phyloP scores from a whole-genome alignment of 2,888 invertebrate genomes.

The Allygus modestus region DNA sequence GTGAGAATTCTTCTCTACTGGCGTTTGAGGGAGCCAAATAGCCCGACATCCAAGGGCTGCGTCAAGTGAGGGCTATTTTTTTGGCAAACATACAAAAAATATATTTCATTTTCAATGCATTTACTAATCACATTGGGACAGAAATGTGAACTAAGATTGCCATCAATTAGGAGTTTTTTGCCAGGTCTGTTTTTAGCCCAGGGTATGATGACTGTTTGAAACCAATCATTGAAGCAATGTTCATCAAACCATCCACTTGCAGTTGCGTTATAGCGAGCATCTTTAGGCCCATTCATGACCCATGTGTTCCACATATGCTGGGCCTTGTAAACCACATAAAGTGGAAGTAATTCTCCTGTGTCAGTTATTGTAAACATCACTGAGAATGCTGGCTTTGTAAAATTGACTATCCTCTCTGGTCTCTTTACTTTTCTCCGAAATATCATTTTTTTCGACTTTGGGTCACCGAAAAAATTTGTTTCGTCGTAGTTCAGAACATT shows the following conservation, averaged over 20 bases:
- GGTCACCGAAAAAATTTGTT: slow-evolving; percentile 4
- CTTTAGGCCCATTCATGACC: slow-evolving; percentile 61
- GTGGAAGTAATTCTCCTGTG: slow-evolving; percentile 64
- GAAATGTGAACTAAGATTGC: slow-evolving; percentile 6
- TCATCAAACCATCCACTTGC: slow-evolving; percentile 72
- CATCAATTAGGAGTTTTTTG: not conserved
- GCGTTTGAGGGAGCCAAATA: slow-evolving; percentile 65
- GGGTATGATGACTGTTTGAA: slow-evolving; percentile 56
- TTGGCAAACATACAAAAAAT: not conserved
- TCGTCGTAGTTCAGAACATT: slow-evolving; percentile 56
- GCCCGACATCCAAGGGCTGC: slow-evolving; percentile 69
- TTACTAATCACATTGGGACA: not conserved
- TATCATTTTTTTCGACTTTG: slow-evolving; percentile 53
- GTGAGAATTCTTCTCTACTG: slow-evolving; percentile 66
- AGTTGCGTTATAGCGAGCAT: slow-evolving; percentile 69
- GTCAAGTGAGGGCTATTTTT: slow-evolving; percentile 47
- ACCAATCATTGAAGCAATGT: slow-evolving; percentile 71
- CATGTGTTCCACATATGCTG: slow-evolving; percentile 64
- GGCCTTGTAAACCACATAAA: slow-evolving; percentile 66
- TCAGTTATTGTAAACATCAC: slow-evolving; percentile 65
- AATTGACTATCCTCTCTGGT: slow-evolving; percentile 65
- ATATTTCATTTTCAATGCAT: not conserved
- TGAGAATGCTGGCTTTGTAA: slow-evolving; percentile 62
- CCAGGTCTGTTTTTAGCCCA: not conserved
- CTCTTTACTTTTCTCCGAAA: slow-evolving; percentile 63